A percentile compares a stretch with the other conserved stretches of the same genome.
Conservation (phyloP, 2,888 invertebrate genomes). For the Busseola fusca region DNA sequence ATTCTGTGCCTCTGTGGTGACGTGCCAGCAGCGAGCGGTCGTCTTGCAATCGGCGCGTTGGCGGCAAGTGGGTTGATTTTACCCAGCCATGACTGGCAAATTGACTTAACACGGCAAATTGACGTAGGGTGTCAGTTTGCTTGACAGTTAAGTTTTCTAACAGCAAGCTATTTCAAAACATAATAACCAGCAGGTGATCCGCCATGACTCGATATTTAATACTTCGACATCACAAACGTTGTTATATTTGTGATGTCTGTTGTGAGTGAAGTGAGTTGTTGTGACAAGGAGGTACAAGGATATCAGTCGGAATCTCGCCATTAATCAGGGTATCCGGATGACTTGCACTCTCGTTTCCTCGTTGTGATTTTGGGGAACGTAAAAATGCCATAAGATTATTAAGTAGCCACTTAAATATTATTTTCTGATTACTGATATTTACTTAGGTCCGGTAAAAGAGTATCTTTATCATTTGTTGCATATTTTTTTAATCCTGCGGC, state of each 20-base stretch:
- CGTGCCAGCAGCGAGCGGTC: too few relatives aligned
- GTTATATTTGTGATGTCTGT: too few relatives aligned
- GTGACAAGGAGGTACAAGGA: not conserved
- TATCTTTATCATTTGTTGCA: conserved; percentile 10
- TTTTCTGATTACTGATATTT: conserved; percentile 23
- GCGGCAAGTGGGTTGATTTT: too few relatives aligned
- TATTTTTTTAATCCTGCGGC: conserved; percentile 20
- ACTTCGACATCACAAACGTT: not conserved
- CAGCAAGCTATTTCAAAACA: not conserved
- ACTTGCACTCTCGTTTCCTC: conserved; percentile 15
- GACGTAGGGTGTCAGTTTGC: too few relatives aligned
- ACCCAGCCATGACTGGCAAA: too few relatives aligned
- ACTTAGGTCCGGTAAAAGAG: conserved; percentile 21
- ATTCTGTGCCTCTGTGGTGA: too few relatives aligned
- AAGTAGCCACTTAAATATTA: conserved; percentile 9
- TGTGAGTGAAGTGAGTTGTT: too few relatives aligned
- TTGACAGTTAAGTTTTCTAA: too few relatives aligned
- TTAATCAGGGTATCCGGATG: not conserved
- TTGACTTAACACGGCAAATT: too few relatives aligned
- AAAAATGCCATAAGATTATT: not conserved
- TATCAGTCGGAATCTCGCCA: not conserved
- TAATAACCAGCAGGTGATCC: too few relatives aligned
- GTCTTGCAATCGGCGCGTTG: too few relatives aligned
- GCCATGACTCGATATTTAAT: not conserved
- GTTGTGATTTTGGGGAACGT: not conserved